Evolutionary conservation across 2,797 vertebrate species (phyloP), one percentile per base, ranked within the genome.

Genomic region (Iguana delicatissima): DNA sequence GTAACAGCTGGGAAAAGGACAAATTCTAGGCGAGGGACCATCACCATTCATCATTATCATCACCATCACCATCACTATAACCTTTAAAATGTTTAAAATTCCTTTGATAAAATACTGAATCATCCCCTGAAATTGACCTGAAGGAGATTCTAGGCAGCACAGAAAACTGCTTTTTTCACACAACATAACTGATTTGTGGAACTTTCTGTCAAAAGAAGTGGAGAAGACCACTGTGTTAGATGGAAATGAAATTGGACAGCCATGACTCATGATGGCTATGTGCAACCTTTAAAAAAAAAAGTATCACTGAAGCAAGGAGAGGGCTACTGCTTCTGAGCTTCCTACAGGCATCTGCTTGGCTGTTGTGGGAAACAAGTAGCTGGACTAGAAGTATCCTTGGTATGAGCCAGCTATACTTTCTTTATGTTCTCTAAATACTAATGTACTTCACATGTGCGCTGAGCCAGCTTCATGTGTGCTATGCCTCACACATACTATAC

Each of bases 391-490:
- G 38, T 13, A 50, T 26, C 7, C 24, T 67, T 84, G 38, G 26
- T 84, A 38, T 84, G 59, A 67, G 29, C n/a, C n/a, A 67, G 59
- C 52, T 6, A 14, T 67, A 16, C 22, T 86, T 20, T 50, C 7
- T 62, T 74, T 86, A 74, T 26, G n/a, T 59, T 55, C 13, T 88
- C 20, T 80, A 42, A 62, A 79, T n/a, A 57, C 38, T 18, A 59
- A 89, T 55, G 84, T 85, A 92, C 87, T 1, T 50, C 80, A 64
- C 50, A 94, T 32, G 85, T 42, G 38, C 0, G 93, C 88, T 85
- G 85, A 90, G 77, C 74, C 59, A 91, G 84, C 6, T 18, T 94
- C 89, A 73, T 91, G 77, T 85, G 88, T 89, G 80, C 73, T 52
- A 91, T 90, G 52, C 82, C 80, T 89, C 84, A 50, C 67, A 88